Evolutionary conservation across 2,797 vertebrate genomes (phyloP).

Genomic region (Cygnus olor): DNA sequence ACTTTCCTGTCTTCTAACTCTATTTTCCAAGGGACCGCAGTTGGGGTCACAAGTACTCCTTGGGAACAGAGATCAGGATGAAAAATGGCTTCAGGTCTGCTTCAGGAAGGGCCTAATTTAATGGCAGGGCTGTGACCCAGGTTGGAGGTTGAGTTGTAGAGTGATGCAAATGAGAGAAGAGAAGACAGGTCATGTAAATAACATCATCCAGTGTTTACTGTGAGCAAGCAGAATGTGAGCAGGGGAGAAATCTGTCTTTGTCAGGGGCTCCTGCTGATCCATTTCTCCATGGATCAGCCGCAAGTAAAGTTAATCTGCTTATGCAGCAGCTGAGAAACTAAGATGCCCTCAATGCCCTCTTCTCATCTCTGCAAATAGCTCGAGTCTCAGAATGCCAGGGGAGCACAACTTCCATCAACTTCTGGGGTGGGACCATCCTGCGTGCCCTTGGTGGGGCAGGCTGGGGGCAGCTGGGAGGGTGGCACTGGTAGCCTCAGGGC

Average conservation of each 20-base stretch:
- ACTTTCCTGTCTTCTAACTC: neutral
- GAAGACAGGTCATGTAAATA: conserved; percentile 23
- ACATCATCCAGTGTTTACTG: neutral
- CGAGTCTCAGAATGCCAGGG: neutral
- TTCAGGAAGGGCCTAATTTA: neutral
- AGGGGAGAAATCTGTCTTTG: conserved; percentile 22
- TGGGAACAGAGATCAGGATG: neutral
- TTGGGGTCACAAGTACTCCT: neutral
- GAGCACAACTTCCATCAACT: fast-evolving
- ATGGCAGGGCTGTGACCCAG: neutral
- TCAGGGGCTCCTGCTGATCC: conserved; percentile 56
- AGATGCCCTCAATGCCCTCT: conserved; percentile 49
- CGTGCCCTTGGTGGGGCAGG: no score
- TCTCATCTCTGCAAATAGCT: neutral
- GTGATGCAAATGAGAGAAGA: neutral
- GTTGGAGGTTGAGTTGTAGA: neutral
- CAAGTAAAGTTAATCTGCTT: conserved; percentile 53
- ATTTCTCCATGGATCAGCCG: conserved; percentile 46
- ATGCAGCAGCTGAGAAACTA: conserved; percentile 44
- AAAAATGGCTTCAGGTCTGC: neutral
- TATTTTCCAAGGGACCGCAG: fast-evolving
- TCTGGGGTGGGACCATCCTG: neutral
- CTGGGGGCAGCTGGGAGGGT: no score
- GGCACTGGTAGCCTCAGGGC: no score
- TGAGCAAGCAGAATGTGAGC: conserved; percentile 64